Conservation (phyloP, 2,888 invertebrate species). For the Spatulosminthurus flaviceps region DNA sequence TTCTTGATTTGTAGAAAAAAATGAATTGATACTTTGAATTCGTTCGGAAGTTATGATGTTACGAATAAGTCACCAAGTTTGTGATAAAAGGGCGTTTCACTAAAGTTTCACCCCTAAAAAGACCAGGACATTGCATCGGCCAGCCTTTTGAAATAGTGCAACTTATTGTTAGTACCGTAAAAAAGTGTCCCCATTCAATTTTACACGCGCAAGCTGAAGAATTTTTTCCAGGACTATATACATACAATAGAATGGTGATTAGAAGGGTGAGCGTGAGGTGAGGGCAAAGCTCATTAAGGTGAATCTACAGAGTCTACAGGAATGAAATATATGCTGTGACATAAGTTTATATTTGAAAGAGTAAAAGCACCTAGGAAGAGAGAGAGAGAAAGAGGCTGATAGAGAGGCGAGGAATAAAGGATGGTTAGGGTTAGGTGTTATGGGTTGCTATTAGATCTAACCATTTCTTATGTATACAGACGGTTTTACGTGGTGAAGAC, state of each 20-base stretch:
- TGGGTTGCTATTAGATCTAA: slow-evolving; percentile 2
- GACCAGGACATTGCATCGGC: too few relatives aligned
- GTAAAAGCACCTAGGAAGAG: slow-evolving; percentile 23
- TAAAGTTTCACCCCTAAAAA: too few relatives aligned
- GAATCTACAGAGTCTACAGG: slow-evolving; percentile 47
- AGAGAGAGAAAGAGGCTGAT: slow-evolving; percentile 5
- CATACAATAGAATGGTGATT: slow-evolving; percentile 35
- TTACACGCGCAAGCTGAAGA: slow-evolving; percentile 35
- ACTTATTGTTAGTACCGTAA: too few relatives aligned
- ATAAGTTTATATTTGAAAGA: slow-evolving; percentile 47
- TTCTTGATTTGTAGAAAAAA: too few relatives aligned
- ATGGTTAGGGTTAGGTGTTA: slow-evolving; percentile 30
- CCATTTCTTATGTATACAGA: slow-evolving; percentile 22
- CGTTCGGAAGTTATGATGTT: too few relatives aligned
- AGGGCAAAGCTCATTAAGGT: slow-evolving; percentile 51
- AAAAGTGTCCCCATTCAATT: too few relatives aligned
- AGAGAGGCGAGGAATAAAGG: slow-evolving; percentile 42
- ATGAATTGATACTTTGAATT: too few relatives aligned
- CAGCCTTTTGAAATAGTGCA: too few relatives aligned
- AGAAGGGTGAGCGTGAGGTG: slow-evolving; percentile 48
- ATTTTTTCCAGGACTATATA: neutral
- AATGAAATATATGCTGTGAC: slow-evolving; percentile 48
- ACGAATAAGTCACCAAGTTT: too few relatives aligned
- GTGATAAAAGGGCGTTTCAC: too few relatives aligned
- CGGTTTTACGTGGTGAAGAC: slow-evolving; percentile 28